These are phyloP conservation scores for Cistogaster globosa DNA, from an alignment of 2,888 invertebrate genomes.

Conservation along the genomic window DNA sequence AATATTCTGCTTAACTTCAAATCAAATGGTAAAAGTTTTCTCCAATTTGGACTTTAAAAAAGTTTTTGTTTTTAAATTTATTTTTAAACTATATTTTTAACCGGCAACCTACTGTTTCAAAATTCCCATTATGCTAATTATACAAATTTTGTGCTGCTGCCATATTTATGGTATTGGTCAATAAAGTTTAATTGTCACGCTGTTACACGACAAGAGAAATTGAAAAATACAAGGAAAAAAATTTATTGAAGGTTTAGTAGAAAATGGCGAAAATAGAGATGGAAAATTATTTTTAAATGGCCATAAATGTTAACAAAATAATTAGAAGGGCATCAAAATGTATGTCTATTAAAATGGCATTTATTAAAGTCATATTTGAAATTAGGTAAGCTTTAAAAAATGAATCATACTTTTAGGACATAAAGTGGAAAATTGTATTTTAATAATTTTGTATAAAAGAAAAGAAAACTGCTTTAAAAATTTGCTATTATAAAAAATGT, in stretches of 20 bases:
- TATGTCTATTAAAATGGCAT: not conserved
- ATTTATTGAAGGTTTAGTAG: slow-evolving; percentile 14
- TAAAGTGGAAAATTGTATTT: too few species aligned
- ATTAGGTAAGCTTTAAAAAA: too few species aligned
- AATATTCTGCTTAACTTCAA: too few species aligned
- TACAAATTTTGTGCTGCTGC: slow-evolving; percentile 18
- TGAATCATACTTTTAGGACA: too few species aligned
- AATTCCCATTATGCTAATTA: slow-evolving; percentile 43
- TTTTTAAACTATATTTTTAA: not conserved
- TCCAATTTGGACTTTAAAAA: not conserved
- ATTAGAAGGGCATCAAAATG: not conserved
- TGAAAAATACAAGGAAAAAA: not conserved
- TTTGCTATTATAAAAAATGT: too few species aligned
- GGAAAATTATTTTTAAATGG: slow-evolving; percentile 48
- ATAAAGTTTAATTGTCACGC: slow-evolving; percentile 53
- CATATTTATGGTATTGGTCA: slow-evolving; percentile 46
- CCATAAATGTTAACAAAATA: slow-evolving; percentile 4
- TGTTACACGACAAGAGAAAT: not conserved
- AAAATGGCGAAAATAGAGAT: slow-evolving; percentile 1
- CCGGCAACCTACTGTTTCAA: slow-evolving; percentile 26
- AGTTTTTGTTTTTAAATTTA: not conserved
- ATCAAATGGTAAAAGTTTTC: not conserved
- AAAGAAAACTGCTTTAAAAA: too few species aligned
- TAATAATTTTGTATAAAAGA: too few species aligned
- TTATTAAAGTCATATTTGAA: not conserved